Evolutionary conservation across 2,797 vertebrate species (phyloP), one percentile per base, ranked within the genome.

Genomic region (Apodemus agrarius): DNA sequence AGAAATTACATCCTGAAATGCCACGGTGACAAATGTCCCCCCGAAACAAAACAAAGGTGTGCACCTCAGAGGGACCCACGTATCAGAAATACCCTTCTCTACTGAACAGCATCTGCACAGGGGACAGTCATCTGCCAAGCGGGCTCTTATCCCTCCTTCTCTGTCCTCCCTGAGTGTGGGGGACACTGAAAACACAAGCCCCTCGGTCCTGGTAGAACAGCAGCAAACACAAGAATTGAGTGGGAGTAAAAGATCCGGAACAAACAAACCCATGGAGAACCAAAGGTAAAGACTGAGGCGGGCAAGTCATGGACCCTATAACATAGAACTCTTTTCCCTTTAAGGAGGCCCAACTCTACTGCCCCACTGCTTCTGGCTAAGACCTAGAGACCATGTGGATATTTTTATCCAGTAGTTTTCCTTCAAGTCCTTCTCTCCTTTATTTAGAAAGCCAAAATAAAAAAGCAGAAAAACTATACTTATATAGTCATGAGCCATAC

Each of bases 391-490:
- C 87, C 78, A 24, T 19, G 19, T 80, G 92, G 89, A 59, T 97
- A 97, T 96, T 98, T 97, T 96, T 96, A 88, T 89, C 97, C 95
- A 78, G 90, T 81, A 57, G 49, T 96, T 97, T 69, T n/a, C 69
- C 75, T 95, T 92, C 79, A n/a, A n/a, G 90, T 54, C 90, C 92
- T 72, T 82, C 91, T 8, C 86, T 95, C 96, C 96, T 98, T 98
- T 98, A 98, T 98, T 98, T 98, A 98, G 96, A 98, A 98, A 98
- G 97, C 95, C 94, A 97, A 96, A 95, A 94, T 93, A 97, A 95
- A 89, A 89, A 98, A 95, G 87, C 96, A 97, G 97, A 98, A 98
- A 98, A 97, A 96, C 97, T 93, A 96, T 92, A 98, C 98, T 98
- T 97, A 97, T 91, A 97, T 98, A 98, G 98, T 98, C 97, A 97